Evolutionary conservation across 2,888 invertebrate genomes (phyloP), one percentile per base, ranked within the genome.

Genomic region (Lordiphosa fenestrarum): DNA sequence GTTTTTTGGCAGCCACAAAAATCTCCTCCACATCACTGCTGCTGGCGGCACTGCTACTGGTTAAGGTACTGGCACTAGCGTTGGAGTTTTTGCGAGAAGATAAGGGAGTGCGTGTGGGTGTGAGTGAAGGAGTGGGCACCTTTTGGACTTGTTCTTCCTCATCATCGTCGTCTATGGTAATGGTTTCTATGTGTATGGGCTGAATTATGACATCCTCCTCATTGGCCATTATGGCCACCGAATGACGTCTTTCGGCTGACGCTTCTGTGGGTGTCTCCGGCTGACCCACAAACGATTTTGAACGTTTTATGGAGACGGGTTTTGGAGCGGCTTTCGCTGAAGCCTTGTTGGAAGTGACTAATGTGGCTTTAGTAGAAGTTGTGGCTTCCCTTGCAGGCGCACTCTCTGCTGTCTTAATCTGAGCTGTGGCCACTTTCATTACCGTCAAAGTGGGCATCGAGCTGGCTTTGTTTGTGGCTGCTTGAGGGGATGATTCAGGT

Each of bases 201-300:
- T 66, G 59, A 44, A 64, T 72, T 4, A 72, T 62, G 5, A 74
- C 82, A 57, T 82, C 82, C 12, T 68, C 66, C 30, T 83, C 84
- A 39, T 80, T 73, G 6, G 80, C 69, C 81, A 80, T 83, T 5
- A 72, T 70, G 40, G 71, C 77, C 39, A 84, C 84, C 12, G 80
- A 80, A 23, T 73, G 74, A 0, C 84, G 68, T 1, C 80, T 66
- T 36, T 74, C 74, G n/a, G 30, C 7, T 4, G 57, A 40, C 3
- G 53, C 12, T 30, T 30, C 30, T 10, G 10, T 30, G 30, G 30
- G 30, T 30, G 30, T 10, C 9, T 10, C 10, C 3, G 30, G 30
- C 30, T 10, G 9, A 30, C 49, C 52, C 6, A 61, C 67, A n/a
- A 83, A 50, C 0, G 84, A 83, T 13, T 81, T 74, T 13, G 80